These are phyloP conservation scores for Microcebus murinus DNA, from an alignment of 2,113 vertebrate species.

Conservation along the genomic window DNA sequence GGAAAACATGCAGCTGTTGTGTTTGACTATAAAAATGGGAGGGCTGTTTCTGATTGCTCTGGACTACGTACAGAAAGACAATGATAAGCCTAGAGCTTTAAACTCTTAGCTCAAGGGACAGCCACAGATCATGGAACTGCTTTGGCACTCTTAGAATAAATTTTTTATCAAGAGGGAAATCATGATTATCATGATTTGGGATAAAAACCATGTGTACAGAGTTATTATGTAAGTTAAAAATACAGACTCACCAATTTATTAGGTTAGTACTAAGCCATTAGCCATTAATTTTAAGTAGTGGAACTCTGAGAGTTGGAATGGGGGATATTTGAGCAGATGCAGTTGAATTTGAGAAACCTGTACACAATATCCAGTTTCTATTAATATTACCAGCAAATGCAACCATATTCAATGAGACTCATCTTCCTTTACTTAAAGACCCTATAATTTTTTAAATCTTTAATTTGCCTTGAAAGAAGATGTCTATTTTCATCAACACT, in stretches of 20 bases:
- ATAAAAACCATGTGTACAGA: neutral
- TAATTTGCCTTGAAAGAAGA: neutral
- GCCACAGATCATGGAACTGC: neutral
- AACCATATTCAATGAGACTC: neutral
- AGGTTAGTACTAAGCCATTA: neutral
- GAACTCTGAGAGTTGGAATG: neutral
- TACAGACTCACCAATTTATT: neutral
- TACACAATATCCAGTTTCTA: neutral
- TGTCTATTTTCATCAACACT: neutral
- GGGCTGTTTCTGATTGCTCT: neutral
- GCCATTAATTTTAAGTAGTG: neutral
- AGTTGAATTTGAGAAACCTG: neutral
- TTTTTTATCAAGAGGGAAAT: constrained; percentile 13
- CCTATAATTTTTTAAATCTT: neutral
- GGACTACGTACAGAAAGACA: neutral
- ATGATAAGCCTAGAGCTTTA: neutral
- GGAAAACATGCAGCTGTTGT: constrained; percentile 34
- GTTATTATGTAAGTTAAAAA: constrained; percentile 11
- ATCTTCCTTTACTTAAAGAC: neutral
- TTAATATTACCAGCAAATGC: neutral
- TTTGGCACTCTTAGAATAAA: neutral
- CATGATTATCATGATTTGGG: neutral
- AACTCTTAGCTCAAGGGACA: neutral
- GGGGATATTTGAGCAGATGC: neutral
- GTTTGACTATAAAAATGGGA: constrained; percentile 3